phyloP scores from a whole-genome alignment of 1,140 invertebrate species.

The Drosophila insularis region DNA sequence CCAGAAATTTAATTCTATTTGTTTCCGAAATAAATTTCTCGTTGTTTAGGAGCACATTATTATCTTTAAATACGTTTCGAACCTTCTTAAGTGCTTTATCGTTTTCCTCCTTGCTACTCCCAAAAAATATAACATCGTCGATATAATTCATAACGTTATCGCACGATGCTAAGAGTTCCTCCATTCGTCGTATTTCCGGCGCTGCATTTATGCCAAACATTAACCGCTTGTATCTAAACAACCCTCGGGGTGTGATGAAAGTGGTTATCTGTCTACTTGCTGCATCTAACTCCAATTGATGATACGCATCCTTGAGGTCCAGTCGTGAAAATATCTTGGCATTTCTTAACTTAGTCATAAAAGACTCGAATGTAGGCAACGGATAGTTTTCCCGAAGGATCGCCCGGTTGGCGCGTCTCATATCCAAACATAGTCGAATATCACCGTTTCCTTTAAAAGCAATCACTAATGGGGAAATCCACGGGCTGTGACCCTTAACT shows the following conservation, averaged over 20 bases:
- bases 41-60: not conserved
- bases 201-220: no score
- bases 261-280: not conserved
- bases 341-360: slow-evolving; percentile 33
- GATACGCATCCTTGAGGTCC: slow-evolving; percentile 12
- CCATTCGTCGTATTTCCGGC: not conserved
- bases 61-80: not conserved
- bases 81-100: not conserved
- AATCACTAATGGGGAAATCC: slow-evolving; percentile 1
- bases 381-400: slow-evolving; percentile 44
- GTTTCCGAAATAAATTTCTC: not conserved
- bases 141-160: not conserved
- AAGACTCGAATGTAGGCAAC: slow-evolving; percentile 33
- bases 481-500: slow-evolving; percentile 18
- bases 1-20: not conserved
- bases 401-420: slow-evolving; percentile 37
- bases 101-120: not conserved
- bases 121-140: not conserved
- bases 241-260: not conserved
- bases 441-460: slow-evolving; percentile 35
- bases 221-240: no score
- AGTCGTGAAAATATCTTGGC: slow-evolving; percentile 50
- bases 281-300: slow-evolving; percentile 9
- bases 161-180: not conserved
- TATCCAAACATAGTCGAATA: slow-evolving; percentile 11